Evolutionary conservation across 2,113 vertebrate genomes (phyloP).

Genomic region (Tautogolabrus adspersus): DNA sequence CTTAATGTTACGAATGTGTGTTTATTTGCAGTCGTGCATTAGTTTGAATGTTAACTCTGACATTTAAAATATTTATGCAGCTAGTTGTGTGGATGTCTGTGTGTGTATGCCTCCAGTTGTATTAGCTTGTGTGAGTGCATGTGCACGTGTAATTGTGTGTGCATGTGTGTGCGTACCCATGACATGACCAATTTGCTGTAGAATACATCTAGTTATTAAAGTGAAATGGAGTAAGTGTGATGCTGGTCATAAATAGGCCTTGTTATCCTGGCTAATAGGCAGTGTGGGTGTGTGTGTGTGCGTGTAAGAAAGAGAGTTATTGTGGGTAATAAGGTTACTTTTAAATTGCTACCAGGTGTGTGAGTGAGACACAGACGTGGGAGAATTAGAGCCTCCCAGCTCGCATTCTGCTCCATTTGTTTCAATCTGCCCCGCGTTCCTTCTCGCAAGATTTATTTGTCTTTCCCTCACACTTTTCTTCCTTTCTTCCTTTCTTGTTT

Average conservation of each 20-base stretch:
- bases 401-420: conserved; percentile 52
- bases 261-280: conserved; percentile 58
- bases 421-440: conserved; percentile 50
- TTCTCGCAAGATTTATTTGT: conserved; percentile 43
- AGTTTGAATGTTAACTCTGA: not conserved
- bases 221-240: conserved; percentile 58
- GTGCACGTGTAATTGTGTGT: not conserved
- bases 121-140: conserved; percentile 4
- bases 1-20: too few relatives aligned
- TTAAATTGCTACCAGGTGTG: conserved; percentile 71
- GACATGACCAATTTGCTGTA: conserved; percentile 55
- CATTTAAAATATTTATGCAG: not conserved
- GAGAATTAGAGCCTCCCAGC: conserved; percentile 50
- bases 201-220: conserved; percentile 47
- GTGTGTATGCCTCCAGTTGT: not conserved
- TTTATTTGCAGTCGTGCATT: too few relatives aligned
- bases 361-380: conserved; percentile 48
- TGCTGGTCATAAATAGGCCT: conserved; percentile 55
- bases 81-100: not conserved
- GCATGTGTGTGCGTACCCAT: conserved; percentile 11
- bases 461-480: conserved; percentile 21
- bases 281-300: conserved; percentile 20
- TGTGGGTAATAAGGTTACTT: conserved; percentile 62
- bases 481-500: conserved; percentile 9
- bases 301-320: conserved; percentile 24